These are phyloP conservation scores for Cynodonichthys magdalenae DNA, from an alignment of 2,797 vertebrate species.

Conservation along the genomic window DNA sequence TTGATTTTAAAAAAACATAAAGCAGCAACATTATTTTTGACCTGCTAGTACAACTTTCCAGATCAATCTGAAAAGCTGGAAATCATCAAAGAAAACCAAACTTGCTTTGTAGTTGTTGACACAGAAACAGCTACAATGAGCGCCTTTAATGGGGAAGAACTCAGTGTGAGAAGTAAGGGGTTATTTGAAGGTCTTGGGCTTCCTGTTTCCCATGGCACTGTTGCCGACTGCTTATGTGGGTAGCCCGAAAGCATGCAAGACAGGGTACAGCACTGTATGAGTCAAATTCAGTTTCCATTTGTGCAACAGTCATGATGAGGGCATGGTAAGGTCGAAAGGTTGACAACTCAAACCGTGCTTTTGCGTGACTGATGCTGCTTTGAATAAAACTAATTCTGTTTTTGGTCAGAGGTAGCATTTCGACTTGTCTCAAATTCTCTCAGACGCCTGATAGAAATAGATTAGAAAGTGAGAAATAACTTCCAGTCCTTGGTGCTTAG, in stretches of 20 bases:
- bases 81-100: too few relatives aligned
- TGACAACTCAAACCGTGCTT: conserved; percentile 27
- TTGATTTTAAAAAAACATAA: too few relatives aligned
- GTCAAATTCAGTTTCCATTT: conserved; percentile 67
- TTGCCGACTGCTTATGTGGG: conserved; percentile 17
- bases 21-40: too few relatives aligned
- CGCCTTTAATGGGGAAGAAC: conserved; percentile 31
- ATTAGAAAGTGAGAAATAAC: conserved; percentile 18
- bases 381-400: conserved; percentile 64
- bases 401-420: conserved; percentile 58
- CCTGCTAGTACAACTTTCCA: too few relatives aligned
- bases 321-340: conserved; percentile 49
- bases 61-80: too few relatives aligned
- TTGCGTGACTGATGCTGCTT: conserved; percentile 39
- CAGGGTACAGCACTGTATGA: conserved; percentile 21
- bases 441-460: conserved; percentile 50
- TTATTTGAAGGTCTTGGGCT: conserved; percentile 61
- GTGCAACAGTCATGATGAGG: conserved; percentile 35
- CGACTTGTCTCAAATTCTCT: conserved; percentile 38
- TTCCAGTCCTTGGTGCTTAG: conserved; percentile 10
- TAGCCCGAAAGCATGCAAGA: conserved; percentile 21
- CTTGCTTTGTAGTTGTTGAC: conserved; percentile 4
- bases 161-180: conserved; percentile 50
- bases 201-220: conserved; percentile 63
- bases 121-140: conserved; percentile 10